Base-by-base conservation (phyloP, 2,113 vertebrate genomes). In the Propithecus coquereli region DNA sequence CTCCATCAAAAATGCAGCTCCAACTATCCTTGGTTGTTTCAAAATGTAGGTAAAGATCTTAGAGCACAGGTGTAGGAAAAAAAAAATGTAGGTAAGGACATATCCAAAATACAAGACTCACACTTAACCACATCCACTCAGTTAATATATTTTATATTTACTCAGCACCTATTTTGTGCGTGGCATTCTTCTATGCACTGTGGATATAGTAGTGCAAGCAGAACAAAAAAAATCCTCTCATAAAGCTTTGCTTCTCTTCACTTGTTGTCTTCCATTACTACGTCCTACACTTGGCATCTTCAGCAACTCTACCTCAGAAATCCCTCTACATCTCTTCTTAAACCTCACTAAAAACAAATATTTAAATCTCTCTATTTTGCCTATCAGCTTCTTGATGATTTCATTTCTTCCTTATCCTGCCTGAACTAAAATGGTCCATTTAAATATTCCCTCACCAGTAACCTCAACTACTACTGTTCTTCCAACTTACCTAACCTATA, bases 351-450 rank as follows among this genome's bases (percentile, higher is more conserved):
- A 57, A 37, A 45, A 83, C 7, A 52, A 85, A 59, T 8, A 74
- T 32, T 20, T 14, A 43, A 57, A 63, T 70, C 6, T 63, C 71
- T 90, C 43, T 34, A 13, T 52, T 43, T 79, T 25, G 47, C 50
- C 47, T 85, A 68, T 52, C 66, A 81, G 52, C 22, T 80, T 47
- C 47, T 34, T 57, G 43, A 7, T 79, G 40, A 68, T 30, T 65
- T 86, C 59, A 65, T 80, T 93, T 61, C 70, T 92, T 59, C 80
- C 37, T 34, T 61, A 76, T 10, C 30, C 40, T 86, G 86, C 59
- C 61, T 79, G n/a, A 71, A 84, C 43, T 50, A 22, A 70, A 87
- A 40, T 2, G 54, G 32, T 71, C 45, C 20, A 63, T 66, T 77
- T 87, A 61, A 59, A 86, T 30, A 40, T 10, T 85, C 65, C 71